phyloP scores from a whole-genome alignment of 2,797 vertebrate genomes.

The Periparus ater region DNA sequence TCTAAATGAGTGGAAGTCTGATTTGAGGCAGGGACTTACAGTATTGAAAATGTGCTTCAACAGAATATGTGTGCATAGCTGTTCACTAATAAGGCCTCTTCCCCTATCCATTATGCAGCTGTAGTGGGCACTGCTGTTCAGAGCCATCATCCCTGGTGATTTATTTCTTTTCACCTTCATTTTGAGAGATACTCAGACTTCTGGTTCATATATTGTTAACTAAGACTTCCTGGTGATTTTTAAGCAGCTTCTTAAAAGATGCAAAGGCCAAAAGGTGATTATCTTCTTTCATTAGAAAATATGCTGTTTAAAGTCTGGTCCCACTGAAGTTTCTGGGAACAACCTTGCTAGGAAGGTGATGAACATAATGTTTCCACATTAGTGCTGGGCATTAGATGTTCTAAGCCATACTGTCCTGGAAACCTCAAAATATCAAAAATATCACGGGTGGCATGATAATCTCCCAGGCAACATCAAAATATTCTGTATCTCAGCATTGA shows the following conservation, averaged over 20 bases:
- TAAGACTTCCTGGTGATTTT: background rate
- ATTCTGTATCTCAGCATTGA: background rate
- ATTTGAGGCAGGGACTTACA: background rate
- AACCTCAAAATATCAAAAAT: background rate
- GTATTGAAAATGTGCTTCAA: background rate
- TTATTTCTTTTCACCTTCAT: background rate
- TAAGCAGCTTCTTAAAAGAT: background rate
- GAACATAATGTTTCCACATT: background rate
- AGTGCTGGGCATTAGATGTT: background rate
- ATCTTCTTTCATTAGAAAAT: background rate
- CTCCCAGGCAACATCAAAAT: background rate
- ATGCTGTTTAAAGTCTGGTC: background rate
- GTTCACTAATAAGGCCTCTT: background rate
- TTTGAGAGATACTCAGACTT: background rate
- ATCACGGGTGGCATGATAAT: background rate
- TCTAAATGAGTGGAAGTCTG: background rate
- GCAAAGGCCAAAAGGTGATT: background rate
- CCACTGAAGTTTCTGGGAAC: background rate
- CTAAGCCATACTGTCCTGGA: background rate
- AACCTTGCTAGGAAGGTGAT: background rate
- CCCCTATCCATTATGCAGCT: background rate
- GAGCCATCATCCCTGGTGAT: background rate
- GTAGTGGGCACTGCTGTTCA: background rate
- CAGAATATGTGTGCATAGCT: background rate
- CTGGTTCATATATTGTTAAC: background rate